Evolutionary conservation across 2,113 vertebrate genomes (phyloP), one percentile per base, ranked within the genome.

Genomic region (Galeopterus variegatus): DNA sequence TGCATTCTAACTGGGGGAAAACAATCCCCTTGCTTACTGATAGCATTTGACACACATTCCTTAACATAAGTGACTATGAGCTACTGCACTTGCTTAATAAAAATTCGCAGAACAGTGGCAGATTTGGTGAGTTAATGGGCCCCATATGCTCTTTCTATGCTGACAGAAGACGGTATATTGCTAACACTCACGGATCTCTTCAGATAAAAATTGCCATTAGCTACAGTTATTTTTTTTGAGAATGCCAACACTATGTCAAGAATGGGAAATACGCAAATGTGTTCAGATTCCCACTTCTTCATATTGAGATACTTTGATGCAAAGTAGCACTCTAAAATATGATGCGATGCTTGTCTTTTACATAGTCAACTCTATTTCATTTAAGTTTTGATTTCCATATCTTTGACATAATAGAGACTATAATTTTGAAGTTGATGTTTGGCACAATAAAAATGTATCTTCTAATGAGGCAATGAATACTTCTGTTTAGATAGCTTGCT

Each of bases 161-260:
- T 93, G 88, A 97, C 52, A 88, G 96, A 97, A 95, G 83, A 98
- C 65, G 41, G 96, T 97, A 48, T 97, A 97, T 85, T 97, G 97
- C 90, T 97, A 97, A 97, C 92, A 79, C n/a, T 92, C 93, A 97
- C 24, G 97, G 67, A 95, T 95, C 64, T 75, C 77, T 96, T 92
- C 96, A 98, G 83, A 62, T 98, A 92, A 98, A 31, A 97, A 93
- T 70, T 98, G 88, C 67, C 86, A 97, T 97, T 50, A 98, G 97
- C 65, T 56, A 73, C 80, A 58, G 72, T 33, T 54, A 95, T 83
- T 97, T 93, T 87, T 96, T 90, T 93, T 79, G 95, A 98, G 92
- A 96, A 94, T 41, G 92, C 58, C 90, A 98, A 96, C 81, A 93
- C 67, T 73, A 88, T 81, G 95, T 93, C 23, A 97, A 70, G 41